These are phyloP conservation scores for Hemibagrus guttatus DNA, from an alignment of 2,797 vertebrate genomes.

Conservation along the genomic window DNA sequence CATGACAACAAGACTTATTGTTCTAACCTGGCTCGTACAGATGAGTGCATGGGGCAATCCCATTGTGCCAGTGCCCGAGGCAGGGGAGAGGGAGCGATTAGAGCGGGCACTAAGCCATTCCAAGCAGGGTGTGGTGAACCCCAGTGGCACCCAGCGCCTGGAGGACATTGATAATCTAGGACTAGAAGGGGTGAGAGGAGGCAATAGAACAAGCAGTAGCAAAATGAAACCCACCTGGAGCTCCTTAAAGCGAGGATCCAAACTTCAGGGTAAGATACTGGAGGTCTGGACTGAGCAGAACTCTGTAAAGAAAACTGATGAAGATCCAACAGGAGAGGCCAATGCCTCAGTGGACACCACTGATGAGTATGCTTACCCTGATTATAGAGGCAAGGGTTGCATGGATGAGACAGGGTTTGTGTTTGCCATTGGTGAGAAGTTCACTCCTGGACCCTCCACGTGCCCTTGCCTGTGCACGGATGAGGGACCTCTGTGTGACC, in stretches of 20 bases:
- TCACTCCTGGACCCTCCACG: constrained; percentile 91
- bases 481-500: constrained; percentile 93
- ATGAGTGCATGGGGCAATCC: constrained; percentile 82
- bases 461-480: constrained; percentile 98
- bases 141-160: constrained; percentile 72
- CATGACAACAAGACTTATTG: constrained; percentile 92
- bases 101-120: constrained; percentile 57
- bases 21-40: constrained; percentile 90
- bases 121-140: constrained; percentile 71
- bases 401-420: constrained; percentile 98
- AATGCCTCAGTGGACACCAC: constrained; percentile 81
- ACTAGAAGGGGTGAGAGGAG: constrained; percentile 72
- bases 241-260: constrained; percentile 71
- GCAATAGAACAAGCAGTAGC: constrained; percentile 77
- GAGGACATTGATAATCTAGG: constrained; percentile 79
- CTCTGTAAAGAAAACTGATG: constrained; percentile 74
- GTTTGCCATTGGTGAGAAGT: constrained; percentile 94
- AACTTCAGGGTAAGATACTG: constrained; percentile 68
- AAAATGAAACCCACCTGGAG: constrained; percentile 75
- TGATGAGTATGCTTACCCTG: constrained; percentile 94
- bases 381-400: constrained; percentile 97
- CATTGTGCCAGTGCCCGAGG: constrained; percentile 77
- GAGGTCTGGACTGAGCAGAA: constrained; percentile 76
- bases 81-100: constrained; percentile 59
- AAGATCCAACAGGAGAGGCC: constrained; percentile 79